Evolutionary conservation across 2,113 vertebrate genomes (phyloP).

Genomic region (Chrysemys picta): DNA sequence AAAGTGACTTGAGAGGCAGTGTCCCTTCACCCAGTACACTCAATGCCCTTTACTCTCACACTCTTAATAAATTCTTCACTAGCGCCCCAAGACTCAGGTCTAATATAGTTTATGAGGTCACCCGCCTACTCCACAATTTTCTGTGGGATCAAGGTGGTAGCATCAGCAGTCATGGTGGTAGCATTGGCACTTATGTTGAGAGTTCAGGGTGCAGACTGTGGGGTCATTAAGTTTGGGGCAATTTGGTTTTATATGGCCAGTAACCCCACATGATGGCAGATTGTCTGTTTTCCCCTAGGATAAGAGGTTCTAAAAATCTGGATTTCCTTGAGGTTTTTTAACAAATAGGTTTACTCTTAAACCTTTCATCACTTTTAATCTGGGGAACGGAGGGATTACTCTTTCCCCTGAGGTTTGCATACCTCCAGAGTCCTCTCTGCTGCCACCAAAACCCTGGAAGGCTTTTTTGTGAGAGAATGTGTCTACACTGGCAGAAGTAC

Average conservation of each 20-base stretch:
- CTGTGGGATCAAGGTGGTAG: not conserved
- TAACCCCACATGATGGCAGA: not conserved
- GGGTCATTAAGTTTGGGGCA: not conserved
- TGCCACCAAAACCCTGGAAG: not conserved
- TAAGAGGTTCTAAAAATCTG: not conserved
- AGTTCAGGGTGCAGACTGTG: not conserved
- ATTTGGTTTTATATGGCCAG: not conserved
- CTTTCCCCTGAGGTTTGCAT: not conserved
- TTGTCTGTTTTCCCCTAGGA: not conserved
- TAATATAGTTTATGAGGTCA: not conserved
- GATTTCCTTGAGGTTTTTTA: not conserved
- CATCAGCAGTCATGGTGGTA: not conserved
- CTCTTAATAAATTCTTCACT: not conserved
- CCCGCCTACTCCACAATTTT: not conserved
- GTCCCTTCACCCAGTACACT: not conserved
- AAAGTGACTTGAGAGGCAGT: not conserved
- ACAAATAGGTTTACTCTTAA: not conserved
- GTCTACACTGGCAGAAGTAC: no score
- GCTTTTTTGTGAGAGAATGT: not conserved
- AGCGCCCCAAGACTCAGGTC: not conserved
- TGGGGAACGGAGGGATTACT: not conserved
- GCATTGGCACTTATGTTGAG: not conserved
- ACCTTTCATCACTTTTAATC: not conserved
- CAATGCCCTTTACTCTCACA: not conserved
- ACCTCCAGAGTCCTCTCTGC: not conserved